Evolutionary conservation across 2,797 vertebrate species (phyloP), one percentile per base, ranked within the genome.

Genomic region (Pelobates cultripes): DNA sequence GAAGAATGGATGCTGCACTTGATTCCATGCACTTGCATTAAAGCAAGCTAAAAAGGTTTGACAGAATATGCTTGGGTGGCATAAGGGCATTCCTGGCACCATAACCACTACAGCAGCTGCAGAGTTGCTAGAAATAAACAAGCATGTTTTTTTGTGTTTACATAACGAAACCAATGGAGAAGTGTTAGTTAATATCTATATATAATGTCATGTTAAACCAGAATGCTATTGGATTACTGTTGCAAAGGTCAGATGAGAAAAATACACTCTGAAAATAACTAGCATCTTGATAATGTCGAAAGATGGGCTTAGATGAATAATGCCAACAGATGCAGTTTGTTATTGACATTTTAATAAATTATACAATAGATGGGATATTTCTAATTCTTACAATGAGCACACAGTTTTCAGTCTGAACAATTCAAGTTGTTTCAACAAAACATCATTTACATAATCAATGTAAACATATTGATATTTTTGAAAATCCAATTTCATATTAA

Each of bases 121-220:
- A 28, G 28, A 10, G 47, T 51, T 51, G 47, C 47, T 51, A 51
- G 3, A 51, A 28, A 28, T 28, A 28, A 28, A 28, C 2, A 28
- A 28, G 28, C 28, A 28, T 28, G 28, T 28, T 51, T 5, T 47
- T 51, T 2, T 51, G 47, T 51, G 5, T 3, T 60, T 57, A 75
- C 53, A 70, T 80, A 74, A 80, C 7, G 51, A 60, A 80, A 70
- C 28, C 72, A 60, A n/a, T 75, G 43, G 61, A 41, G 42, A 41
- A 75, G 70, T 70, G 67, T 57, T 74, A 75, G 69, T 80, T 80
- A 74, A 69, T 70, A 64, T 68, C 72, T 80, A 57, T 69, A 75
- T 74, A 47, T 80, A 80, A 80, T 75, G 72, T 80, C 79, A 80
- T 53, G 51, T 80, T 75, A 80, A 75, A 80, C 72, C 72, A 80